Evolutionary conservation across 2,113 vertebrate genomes (phyloP), one percentile per base, ranked within the genome.

Genomic region (Oenanthe oenanthe): DNA sequence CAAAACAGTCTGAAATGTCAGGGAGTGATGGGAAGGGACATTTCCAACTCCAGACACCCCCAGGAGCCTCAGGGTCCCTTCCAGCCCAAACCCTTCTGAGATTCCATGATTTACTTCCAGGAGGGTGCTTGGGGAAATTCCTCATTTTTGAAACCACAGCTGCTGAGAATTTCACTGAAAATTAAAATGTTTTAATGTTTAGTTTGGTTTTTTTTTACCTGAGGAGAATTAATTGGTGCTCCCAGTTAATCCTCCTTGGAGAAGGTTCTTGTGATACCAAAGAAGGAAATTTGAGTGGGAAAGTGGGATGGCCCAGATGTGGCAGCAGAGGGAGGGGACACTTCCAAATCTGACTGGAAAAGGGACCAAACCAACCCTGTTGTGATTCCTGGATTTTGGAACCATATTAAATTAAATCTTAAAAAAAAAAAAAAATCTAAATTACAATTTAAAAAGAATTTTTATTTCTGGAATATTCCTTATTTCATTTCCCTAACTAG

Each of bases 121-220:
- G 60, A 42, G 40, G 40, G 14, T 8, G 4, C n/a, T 91, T 42
- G 2, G 63, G 43, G 25, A n/a, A 43, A 40, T 26, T 17, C 40
- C 43, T 9, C 3, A 0, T 24, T 50, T 62, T 53, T 38, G n/a
- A 50, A 60, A 25, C 25, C 3, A 1, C 0, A 1, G 14, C 60
- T 36, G 31, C 40, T 24, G 42, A 6, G 47, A 28, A 15, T 71
- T 38, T 32, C 5, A 9, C 21, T 66, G 32, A 7, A 26, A 70
- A 38, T 42, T 36, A 7, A 2, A 65, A 18, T 7, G 32, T 32
- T 75, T 18, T 13, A 0, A 13, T 20, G 4, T 17, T 50, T 4
- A 2, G 1, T 47, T 47, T 32, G 22, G 29, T 93, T 36, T 36
- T 36, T 36, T 36, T 36, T 66, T 58, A 1, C 47, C 45, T 48